Base-by-base conservation (phyloP, 2,113 vertebrate genomes). In the Ptilorrhoa leucosticta region DNA sequence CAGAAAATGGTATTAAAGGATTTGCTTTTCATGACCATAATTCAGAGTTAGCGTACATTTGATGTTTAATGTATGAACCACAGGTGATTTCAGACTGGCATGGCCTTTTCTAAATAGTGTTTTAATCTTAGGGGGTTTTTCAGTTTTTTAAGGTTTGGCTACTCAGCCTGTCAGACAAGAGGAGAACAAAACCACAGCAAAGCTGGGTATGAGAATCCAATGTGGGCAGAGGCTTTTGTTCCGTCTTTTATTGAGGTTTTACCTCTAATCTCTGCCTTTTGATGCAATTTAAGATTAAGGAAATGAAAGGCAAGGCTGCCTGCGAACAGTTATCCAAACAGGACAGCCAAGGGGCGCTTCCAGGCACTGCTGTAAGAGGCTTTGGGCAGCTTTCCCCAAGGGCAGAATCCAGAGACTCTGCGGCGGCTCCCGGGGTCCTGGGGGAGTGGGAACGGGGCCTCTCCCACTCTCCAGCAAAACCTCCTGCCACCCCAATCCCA, bases 51-150 rank as follows among this genome's bases (percentile, higher is more conserved):
- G 98, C 98, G 95, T 97, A 97, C 97, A 97, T 97, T 98, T 97
- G 98, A 98, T 98, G 98, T 98, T 98, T 98, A 98, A 98, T 97
- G 98, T 97, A 98, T 98, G 98, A 98, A 96, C 97, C 97, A 95
- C 97, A 97, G 97, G 98, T 98, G 98, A 98, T 96, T 98, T 97
- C 97, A 97, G 96, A 96, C 97, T 96, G 94, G 92, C 53, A 72
- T 10, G 75, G 97, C 94, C 97, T 97, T 98, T 98, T 98, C 98
- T 98, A 98, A 98, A 98, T 98, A 98, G 97, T 95, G 95, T 98
- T 98, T 98, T 98, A 98, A 98, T 98, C 97, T 98, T 97, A 95
- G 92, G 94, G 89, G 82, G 5, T 93, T 97, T 96, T 90, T 85
- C 71, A 6, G 44, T 73, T 93, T 94, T 96, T 94, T 83, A 87